Conservation (phyloP, 2,797 vertebrate species). For the Myotis myotis region DNA sequence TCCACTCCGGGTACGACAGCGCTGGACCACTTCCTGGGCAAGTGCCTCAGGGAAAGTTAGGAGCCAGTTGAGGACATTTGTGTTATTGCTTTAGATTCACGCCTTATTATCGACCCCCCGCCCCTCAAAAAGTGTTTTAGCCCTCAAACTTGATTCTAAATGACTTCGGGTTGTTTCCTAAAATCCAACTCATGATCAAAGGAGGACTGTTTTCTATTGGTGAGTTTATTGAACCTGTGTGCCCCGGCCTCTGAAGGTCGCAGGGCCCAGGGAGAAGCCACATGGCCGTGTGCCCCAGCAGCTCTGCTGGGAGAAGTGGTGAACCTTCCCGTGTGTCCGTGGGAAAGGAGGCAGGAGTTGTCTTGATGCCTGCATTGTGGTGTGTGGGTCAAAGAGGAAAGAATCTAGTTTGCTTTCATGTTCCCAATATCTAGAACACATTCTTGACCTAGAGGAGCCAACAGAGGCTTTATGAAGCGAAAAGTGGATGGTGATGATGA, state of each 20-base stretch:
- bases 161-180: conserved; percentile 29
- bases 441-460: background rate
- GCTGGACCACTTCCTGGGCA: conserved; percentile 40
- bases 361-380: background rate
- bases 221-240: background rate
- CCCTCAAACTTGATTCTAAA: background rate
- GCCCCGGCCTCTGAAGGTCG: background rate
- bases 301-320: background rate
- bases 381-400: background rate
- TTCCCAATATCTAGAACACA: background rate
- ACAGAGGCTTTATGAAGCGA: background rate
- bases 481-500: background rate
- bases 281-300: background rate
- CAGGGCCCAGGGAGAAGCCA: background rate
- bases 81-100: conserved; percentile 17
- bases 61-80: conserved; percentile 48
- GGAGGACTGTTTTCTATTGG: background rate
- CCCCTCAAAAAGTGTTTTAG: background rate
- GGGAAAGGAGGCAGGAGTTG: background rate
- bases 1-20: conserved; percentile 20
- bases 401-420: background rate
- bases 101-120: background rate
- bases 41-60: conserved; percentile 24
- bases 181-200: conserved; percentile 6
- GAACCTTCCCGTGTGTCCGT: background rate